Conservation (phyloP, 1,140 invertebrate species). For the Bombus difficillimus region DNA sequence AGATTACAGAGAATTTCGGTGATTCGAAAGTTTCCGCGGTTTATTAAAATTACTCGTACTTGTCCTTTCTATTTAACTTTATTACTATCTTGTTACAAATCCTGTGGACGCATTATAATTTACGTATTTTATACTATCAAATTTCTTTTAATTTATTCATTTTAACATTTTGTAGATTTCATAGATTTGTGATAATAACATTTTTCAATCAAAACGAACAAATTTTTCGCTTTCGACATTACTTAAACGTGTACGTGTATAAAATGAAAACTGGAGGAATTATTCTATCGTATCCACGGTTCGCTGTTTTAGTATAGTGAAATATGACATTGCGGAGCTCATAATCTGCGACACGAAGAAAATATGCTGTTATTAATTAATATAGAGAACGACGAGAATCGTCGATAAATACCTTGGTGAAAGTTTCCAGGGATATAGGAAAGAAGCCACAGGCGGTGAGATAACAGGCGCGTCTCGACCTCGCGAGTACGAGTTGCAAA, state of each 20-base stretch:
- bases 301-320: conserved; percentile 51
- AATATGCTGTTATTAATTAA: background rate
- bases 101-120: no score
- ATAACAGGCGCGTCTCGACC: conserved; percentile 31
- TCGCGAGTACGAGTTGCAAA: conserved; percentile 42
- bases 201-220: background rate
- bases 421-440: conserved; percentile 57
- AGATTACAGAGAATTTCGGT: background rate
- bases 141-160: background rate
- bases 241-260: background rate
- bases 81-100: background rate
- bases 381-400: background rate
- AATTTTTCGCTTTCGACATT: background rate
- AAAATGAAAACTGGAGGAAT: background rate
- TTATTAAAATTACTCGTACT: background rate
- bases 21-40: background rate
- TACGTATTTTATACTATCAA: background rate
- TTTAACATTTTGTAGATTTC: background rate
- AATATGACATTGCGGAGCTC: conserved; percentile 58
- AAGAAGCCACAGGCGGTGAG: conserved; percentile 57
- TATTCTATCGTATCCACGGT: background rate
- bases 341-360: conserved; percentile 33
- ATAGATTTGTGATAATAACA: background rate
- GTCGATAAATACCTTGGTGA: conserved; percentile 47
- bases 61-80: background rate